phyloP scores from a whole-genome alignment of 1,140 invertebrate species.

The Drosophila saltans region DNA sequence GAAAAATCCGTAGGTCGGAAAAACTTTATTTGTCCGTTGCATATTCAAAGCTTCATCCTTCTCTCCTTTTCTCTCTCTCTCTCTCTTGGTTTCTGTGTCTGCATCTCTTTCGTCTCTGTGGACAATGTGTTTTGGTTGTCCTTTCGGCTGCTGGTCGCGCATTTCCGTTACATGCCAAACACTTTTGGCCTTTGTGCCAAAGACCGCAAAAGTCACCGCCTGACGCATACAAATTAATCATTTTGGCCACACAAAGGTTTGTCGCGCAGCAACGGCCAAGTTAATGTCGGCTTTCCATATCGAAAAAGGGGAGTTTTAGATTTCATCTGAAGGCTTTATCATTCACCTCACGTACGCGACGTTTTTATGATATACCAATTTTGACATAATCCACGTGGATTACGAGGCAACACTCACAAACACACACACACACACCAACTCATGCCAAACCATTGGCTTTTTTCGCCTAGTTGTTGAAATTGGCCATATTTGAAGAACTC shows the following conservation, averaged over 20 bases:
- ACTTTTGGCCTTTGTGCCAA: constrained; percentile 77
- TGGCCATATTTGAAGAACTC: constrained; percentile 40
- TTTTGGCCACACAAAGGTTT: constrained; percentile 63
- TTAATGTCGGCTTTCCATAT: constrained; percentile 40
- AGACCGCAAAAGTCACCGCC: constrained; percentile 74
- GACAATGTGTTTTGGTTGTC: constrained; percentile 5
- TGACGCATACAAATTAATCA: constrained; percentile 79
- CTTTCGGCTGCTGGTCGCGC: constrained; percentile 57
- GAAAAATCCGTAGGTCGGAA: constrained; percentile 60
- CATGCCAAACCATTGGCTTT: constrained; percentile 12
- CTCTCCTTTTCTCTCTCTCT: not conserved
- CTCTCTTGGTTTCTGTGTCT: constrained; percentile 11
- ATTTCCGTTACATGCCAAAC: constrained; percentile 80
- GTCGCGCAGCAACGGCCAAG: constrained; percentile 39
- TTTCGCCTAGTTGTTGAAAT: constrained; percentile 32
- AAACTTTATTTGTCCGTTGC: constrained; percentile 68
- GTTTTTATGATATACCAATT: constrained; percentile 82
- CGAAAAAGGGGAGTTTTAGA: constrained; percentile 41
- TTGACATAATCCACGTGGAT: constrained; percentile 80
- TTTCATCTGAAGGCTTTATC: constrained; percentile 34
- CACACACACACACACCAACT: constrained; percentile 10
- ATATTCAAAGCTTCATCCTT: constrained; percentile 64
- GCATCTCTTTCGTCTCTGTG: constrained; percentile 25
- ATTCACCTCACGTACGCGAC: constrained; percentile 72
- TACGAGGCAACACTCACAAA: constrained; percentile 50